Conservation (phyloP, 2,113 vertebrate genomes). For the Ceyx cyanopectus region DNA sequence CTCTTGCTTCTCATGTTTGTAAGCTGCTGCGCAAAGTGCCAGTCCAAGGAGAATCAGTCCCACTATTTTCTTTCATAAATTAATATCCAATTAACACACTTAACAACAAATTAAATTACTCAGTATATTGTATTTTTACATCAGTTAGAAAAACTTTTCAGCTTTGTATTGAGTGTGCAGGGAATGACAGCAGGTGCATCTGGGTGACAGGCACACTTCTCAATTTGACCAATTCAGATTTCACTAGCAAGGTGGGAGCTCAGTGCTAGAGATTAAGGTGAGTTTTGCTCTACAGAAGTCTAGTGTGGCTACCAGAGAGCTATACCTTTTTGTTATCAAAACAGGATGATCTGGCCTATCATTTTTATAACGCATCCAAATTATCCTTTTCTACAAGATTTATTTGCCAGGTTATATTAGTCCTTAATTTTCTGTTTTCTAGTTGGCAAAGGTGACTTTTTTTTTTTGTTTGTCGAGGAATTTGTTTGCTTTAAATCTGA, state of each 20-base stretch:
- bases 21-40: conserved; percentile 17
- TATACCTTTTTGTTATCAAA: neutral
- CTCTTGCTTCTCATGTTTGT: neutral
- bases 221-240: neutral
- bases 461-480: conserved; percentile 14
- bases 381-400: neutral
- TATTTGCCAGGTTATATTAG: conserved; percentile 52
- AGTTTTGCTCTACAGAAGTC: neutral
- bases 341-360: neutral
- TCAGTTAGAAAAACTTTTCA: neutral
- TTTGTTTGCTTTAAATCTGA: neutral
- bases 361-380: neutral
- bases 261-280: neutral
- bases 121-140: neutral
- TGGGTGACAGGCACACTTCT: neutral
- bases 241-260: neutral
- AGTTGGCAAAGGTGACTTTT: conserved; percentile 74
- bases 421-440: conserved; percentile 47
- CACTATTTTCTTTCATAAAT: conserved; percentile 66
- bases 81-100: conserved; percentile 65
- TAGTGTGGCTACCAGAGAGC: neutral
- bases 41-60: conserved; percentile 45
- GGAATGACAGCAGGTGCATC: neutral
- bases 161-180: neutral
- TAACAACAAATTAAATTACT: conserved; percentile 29